Base-by-base conservation (phyloP, 2,888 invertebrate species). In the Drosophila prostipennis region DNA sequence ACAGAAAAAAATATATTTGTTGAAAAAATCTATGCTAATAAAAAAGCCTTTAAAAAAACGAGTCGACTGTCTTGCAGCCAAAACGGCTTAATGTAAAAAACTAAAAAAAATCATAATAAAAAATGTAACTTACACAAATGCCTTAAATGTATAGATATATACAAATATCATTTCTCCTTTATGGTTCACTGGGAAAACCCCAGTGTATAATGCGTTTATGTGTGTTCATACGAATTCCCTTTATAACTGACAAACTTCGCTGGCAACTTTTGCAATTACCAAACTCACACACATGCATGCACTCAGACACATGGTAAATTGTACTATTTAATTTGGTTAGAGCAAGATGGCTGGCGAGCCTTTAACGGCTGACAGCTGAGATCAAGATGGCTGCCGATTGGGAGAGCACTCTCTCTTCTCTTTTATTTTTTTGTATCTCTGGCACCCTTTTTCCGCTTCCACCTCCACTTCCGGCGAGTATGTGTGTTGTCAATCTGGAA, bases 221-320 rank as follows among this genome's bases (percentile, higher is more conserved):
- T 43, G 37, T 68, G 39, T 65, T 71, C 68, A 48, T 70, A 70
- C 63, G 56, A 68, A 65, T 68, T 68, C 65, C 34, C 67, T 68
- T 69, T 64, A 78, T 68, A 68, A 34, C 59, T 59, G 42, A 59
- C 48, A 46, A 85, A 81, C 55, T 81, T 84, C 54, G 54, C 42
- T 39, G 39, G 58, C 53, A 85, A 85, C 78, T 81, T 86, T 83
- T 60, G 79, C 79, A 82, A 83, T 82, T 86, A 83, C 64, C 71
- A 77, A 76, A 81, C 77, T 68, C 46, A 59, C 52, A 53, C 57
- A 64, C 48, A 58, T 16, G 34, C 54, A 42, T 46, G 16, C 58
- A 48, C 34, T 34, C 63, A 43, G 43, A 64, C 61, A 32, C 46
- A 61, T 43, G n/a, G 49, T 42, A 60, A 72, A 67, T 67, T 39